Evolutionary conservation across 2,888 invertebrate species (phyloP), one percentile per base, ranked within the genome.

Genomic region (Sarcophaga subvicina): DNA sequence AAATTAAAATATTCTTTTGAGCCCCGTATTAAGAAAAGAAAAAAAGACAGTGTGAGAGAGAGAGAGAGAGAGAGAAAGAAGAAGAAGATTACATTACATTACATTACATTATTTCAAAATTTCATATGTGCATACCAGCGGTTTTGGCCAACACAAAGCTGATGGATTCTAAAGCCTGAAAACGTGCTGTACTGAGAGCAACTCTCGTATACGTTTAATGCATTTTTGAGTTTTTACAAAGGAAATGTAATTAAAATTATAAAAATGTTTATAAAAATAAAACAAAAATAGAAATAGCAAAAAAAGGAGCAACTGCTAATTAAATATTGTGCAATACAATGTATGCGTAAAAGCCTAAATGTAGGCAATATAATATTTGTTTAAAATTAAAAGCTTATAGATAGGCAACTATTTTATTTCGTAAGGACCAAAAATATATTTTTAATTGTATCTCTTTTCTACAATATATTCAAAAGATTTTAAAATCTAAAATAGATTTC

Each of bases 61-160:
- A 11, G 27, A 22, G 54, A n/a, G 11, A 10, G 62, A 17, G 10
- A 4, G 25, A 12, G 17, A 54, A 14, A 54, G 5, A 54, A 54
- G 54, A 17, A 10, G 66, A 80, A 77, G 60, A 87, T 89, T 88
- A 91, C 89, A 91, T 89, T 77, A 91, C 89, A 91, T 89, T 77
- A 77, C 60, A 54, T 54, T 54, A 14, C 17, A 54, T 54, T 54
- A 54, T 54, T 54, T 54, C 2, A 62, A 82, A 77, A 89, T 89
- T 89, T 89, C 89, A 89, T 88, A 89, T 90, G 90, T 89, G 90
- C 91, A 91, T 90, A 88, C 89, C 90, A 89, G 89, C 86, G 90
- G 89, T 89, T 88, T 82, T 84, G 54, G 12, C 17, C 17, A 37
- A 37, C 37, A 37, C 37, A 37, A 37, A 37, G 54, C 54, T 54